Base-by-base conservation (phyloP, 2,888 invertebrate species). In the Nomada flava region DNA sequence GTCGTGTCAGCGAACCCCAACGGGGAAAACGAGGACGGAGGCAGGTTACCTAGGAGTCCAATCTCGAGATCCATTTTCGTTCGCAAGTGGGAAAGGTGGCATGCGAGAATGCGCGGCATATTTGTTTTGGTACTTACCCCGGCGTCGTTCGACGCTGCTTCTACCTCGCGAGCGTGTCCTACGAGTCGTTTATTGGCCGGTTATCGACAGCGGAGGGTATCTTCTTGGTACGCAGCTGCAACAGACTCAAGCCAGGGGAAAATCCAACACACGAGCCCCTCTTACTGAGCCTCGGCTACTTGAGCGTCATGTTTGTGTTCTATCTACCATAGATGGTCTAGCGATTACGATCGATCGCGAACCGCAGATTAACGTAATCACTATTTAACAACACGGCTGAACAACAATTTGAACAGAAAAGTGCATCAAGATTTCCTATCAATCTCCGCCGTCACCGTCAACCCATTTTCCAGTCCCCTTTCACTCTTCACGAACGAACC, bases 111-210 rank as follows among this genome's bases (percentile, higher is more conserved):
- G 20, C 20, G 50, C 7, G 59, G 18, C 7, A 60, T 26, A 69
- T 82, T 84, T 82, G 76, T 79, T 82, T 82, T 72, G 75, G 20
- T 84, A 82, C 82, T 84, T 68, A 84, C 83, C 82, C 64, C 47
- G 59, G 55, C 60, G 73, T 26, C 47, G 70, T 44, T 18, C 53
- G 29, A 44, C 23, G 69, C 15, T 62, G 57, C 18, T 20, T 36
- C 67, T 29, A 44, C 36, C 44, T 5, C 44, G 62, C 57, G 63
- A 59, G 57, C 26, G 26, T 59, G 57, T n/a, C 47, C 44, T 13
- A 29, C 42, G 50, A 26, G 65, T 15, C 26, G 55, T 80, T 62
- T 73, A 70, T 74, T n/a, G 67, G 62, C 20, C 42, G 59, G 53
- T 26, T 79, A 78, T 78, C 71, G 82, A 72, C 63, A 63, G 64